Base-by-base conservation (phyloP, 2,113 vertebrate species). In the Sisor rabdophorus region DNA sequence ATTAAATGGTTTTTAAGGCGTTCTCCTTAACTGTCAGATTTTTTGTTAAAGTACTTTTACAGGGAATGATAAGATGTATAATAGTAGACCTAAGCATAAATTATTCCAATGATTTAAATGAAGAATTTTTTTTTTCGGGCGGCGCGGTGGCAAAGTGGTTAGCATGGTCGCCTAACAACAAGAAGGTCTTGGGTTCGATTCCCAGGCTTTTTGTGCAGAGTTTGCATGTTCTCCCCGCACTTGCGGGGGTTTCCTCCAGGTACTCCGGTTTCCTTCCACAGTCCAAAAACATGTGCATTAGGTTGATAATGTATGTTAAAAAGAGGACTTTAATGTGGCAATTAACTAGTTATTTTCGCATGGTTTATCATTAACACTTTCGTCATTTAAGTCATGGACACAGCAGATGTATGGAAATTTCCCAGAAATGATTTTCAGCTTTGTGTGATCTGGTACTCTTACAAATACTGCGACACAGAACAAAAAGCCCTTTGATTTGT, bases 401-500 rank as follows among this genome's bases (percentile, higher is more conserved):
- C 73, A 69, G 20, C 55, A 69, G 63, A 79, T 2, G 48, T 75
- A 73, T 77, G 77, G 73, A 56, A 64, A 16, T 73, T 82, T 82
- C 74, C 81, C 78, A 64, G 69, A 24, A 30, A 15, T 50, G 48
- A 79, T 73, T 73, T 54, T 16, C 71, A 61, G 65, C 61, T 58
- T 77, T 36, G 63, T 73, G 55, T 76, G 47, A 48, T 24, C 81
- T 79, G 77, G 77, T 79, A 74, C 68, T 56, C 53, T 73, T 54
- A 36, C 73, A 47, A 26, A 72, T 63, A 70, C 32, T 16, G n/a
- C 26, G 16, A 44, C 47, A 22, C 32, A 70, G 70, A 68, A 82
- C 78, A 79, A 82, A 79, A 70, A 70, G 56, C 20, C 61, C 17
- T 73, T 82, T 76, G 71, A 54, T 56, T 79, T 79, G 16, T n/a